These are phyloP conservation scores for Pachycephala philippinensis DNA, from an alignment of 2,113 vertebrate species.

Conservation along the genomic window DNA sequence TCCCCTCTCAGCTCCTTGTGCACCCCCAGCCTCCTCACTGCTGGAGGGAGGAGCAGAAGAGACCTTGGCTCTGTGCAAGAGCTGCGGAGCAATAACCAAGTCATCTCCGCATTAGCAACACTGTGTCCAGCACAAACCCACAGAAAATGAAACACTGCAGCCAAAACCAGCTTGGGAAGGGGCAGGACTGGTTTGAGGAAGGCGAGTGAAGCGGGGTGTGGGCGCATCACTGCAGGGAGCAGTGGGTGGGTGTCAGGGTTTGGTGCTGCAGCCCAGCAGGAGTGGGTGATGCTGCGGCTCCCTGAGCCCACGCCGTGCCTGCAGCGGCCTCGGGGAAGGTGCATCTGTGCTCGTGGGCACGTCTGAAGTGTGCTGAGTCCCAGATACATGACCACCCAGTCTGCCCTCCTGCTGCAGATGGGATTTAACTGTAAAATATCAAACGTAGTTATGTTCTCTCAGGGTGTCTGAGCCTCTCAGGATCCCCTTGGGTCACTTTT, in stretches of 20 bases:
- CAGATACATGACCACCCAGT: not conserved
- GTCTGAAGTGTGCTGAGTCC: not conserved
- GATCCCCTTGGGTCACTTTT: not conserved
- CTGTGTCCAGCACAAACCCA: not conserved
- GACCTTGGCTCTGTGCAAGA: fast-evolving
- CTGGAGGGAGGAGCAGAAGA: not conserved
- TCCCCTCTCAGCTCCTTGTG: not conserved
- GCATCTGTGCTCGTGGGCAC: not conserved
- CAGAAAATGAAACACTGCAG: fast-evolving
- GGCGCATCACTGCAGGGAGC: not conserved
- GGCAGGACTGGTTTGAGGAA: not conserved
- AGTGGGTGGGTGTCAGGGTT: not conserved
- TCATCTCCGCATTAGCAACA: not conserved
- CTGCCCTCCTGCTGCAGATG: not conserved
- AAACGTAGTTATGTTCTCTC: not conserved
- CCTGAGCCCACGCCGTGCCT: fast-evolving
- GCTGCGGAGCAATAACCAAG: fast-evolving
- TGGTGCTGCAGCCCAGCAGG: not conserved
- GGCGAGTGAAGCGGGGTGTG: fast-evolving
- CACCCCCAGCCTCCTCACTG: not conserved
- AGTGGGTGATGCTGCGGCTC: not conserved
- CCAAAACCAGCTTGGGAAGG: not conserved
- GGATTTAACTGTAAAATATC: not conserved
- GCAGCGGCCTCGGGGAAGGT: not conserved
- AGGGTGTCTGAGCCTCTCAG: not conserved